Conservation (phyloP, 2,797 vertebrate genomes). For the Staurois parvus region DNA sequence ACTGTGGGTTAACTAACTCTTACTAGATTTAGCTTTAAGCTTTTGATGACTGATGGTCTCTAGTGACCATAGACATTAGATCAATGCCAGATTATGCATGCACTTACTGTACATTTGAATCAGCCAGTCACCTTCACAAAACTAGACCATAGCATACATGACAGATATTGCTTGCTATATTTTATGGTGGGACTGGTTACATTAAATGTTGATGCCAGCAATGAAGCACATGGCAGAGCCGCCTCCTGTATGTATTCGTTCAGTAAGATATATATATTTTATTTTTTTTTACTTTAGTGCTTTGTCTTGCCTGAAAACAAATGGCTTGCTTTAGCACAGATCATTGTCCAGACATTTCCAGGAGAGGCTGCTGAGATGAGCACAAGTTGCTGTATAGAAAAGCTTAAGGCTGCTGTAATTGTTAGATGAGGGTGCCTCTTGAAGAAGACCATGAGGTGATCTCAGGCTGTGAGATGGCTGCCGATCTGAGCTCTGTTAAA, state of each 20-base stretch:
- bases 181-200: too few relatives aligned
- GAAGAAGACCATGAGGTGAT: constrained; percentile 12
- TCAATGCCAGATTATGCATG: not conserved
- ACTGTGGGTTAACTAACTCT: too few relatives aligned
- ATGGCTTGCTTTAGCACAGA: not conserved
- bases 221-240: too few relatives aligned
- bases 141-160: too few relatives aligned
- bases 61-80: not conserved
- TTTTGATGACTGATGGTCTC: too few relatives aligned
- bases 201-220: too few relatives aligned
- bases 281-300: not conserved
- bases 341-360: not conserved
- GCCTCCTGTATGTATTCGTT: too few relatives aligned
- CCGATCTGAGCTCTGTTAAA: constrained; percentile 74
- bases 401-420: not conserved
- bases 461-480: constrained; percentile 77
- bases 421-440: not conserved
- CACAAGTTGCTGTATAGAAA: not conserved
- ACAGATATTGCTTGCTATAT: too few relatives aligned
- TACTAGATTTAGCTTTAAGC: too few relatives aligned
- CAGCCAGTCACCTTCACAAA: too few relatives aligned
- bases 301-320: not conserved
- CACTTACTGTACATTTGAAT: not conserved
- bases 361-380: not conserved
- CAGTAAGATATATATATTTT: too few relatives aligned